Evolutionary conservation across 1,140 invertebrate species (phyloP).

Genomic region (Apocrypta bakeri): DNA sequence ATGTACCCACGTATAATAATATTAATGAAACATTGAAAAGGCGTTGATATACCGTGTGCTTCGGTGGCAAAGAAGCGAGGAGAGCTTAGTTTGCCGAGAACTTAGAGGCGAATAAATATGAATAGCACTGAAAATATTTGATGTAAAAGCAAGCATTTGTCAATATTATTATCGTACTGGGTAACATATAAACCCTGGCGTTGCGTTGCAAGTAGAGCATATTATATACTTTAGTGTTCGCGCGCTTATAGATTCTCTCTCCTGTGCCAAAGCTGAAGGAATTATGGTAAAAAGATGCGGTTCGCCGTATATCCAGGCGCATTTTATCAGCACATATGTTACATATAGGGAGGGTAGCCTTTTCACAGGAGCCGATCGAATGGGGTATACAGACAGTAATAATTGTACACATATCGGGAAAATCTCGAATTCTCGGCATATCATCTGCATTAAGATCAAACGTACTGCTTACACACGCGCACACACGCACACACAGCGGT

Average conservation of each 20-base stretch:
- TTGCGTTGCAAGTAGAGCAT: no score
- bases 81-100: constrained; percentile 52
- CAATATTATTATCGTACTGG: constrained; percentile 47
- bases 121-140: constrained; percentile 47
- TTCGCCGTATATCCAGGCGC: background rate
- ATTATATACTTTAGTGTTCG: no score
- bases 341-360: no score
- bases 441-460: background rate
- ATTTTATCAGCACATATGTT: no score
- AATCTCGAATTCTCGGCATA: background rate
- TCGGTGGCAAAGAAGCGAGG: background rate
- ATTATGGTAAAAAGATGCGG: constrained; percentile 31
- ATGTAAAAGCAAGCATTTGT: constrained; percentile 46
- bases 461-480: no score
- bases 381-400: no score
- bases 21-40: constrained; percentile 42
- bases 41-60: background rate
- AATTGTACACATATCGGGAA: background rate
- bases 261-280: background rate
- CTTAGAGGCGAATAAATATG: constrained; percentile 53
- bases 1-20: constrained; percentile 37
- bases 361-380: no score
- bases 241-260: no score
- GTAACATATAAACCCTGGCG: no score
- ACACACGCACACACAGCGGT: background rate